phyloP scores from a whole-genome alignment of 2,113 vertebrate species.

The Cichladusa arquata region DNA sequence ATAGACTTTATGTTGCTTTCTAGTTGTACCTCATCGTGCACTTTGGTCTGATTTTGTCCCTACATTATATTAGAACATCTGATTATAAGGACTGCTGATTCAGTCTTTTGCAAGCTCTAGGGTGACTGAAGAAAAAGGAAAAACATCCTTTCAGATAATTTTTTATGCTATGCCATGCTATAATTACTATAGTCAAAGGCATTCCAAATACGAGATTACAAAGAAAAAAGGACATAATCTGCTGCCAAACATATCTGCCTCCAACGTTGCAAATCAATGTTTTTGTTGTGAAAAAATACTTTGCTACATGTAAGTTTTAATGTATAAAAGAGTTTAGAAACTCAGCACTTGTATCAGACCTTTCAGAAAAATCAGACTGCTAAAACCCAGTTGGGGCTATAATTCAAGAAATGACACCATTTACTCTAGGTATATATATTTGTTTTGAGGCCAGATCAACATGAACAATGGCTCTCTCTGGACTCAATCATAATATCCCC shows the following conservation, averaged over 20 bases:
- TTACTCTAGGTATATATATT: conserved; percentile 29
- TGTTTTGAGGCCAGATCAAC: conserved; percentile 8
- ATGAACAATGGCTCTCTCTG: conserved; percentile 7
- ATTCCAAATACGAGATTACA: neutral
- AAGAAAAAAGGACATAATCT: neutral
- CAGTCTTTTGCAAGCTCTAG: neutral
- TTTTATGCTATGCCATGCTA: neutral
- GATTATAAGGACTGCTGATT: neutral
- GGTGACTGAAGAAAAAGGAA: neutral
- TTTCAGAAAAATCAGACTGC: conserved; percentile 15
- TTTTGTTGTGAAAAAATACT: neutral
- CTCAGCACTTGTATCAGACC: neutral
- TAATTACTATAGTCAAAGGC: neutral
- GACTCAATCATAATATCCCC: neutral
- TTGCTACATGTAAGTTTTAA: neutral
- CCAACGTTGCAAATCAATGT: neutral
- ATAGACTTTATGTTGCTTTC: neutral
- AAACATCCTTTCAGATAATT: neutral
- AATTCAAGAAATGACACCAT: conserved; percentile 11
- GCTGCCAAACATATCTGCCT: neutral
- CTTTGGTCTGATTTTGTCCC: neutral
- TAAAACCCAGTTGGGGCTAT: neutral
- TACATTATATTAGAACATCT: neutral
- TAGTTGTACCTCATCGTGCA: neutral
- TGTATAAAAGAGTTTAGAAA: neutral